Evolutionary conservation across 2,113 vertebrate species (phyloP), one percentile per base, ranked within the genome.

Genomic region (Ibidorhyncha struthersii): DNA sequence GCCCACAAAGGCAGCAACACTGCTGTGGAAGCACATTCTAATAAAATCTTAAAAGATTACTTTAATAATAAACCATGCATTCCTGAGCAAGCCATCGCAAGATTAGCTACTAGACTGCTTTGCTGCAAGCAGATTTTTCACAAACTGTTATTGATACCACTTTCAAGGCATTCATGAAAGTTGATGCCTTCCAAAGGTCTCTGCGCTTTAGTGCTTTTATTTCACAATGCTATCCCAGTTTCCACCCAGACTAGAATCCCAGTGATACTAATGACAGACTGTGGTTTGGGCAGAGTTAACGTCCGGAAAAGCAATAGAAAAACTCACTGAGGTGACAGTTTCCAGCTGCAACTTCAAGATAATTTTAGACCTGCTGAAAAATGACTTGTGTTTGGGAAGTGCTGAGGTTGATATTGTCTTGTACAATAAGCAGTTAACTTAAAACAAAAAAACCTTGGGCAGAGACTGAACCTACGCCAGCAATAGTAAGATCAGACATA

Each of bases 61-160:
- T 98, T 98, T 97, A 98, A 97, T 98, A 98, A 98, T 98, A 98
- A 98, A 98, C 97, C 67, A 95, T 94, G 92, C 98, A 98, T 98
- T 98, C 98, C 97, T 98, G 91, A 97, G 97, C 97, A 98, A 98
- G 96, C 97, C 94, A 92, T 98, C 12, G 66, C 94, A 97, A 93
- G 98, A 98, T 97, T 97, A 98, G 97, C 96, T 96, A 98, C 96
- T 94, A 84, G 90, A 93, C 47, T 97, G 90, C 94, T 92, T 90
- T 72, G 69, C 96, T 98, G 95, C 82, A 95, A 98, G 94, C 84
- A 92, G 80, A 92, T 96, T 91, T 94, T 97, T 93, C 82, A 89
- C 49, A 73, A 95, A 80, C 66, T 95, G 73, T 81, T 97, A 96
- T 61, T 94, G 79, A 91, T 76, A 96, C 25, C 8, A 4, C 36